phyloP scores from a whole-genome alignment of 2,113 vertebrate species.

The Nyctereutes procyonoides region DNA sequence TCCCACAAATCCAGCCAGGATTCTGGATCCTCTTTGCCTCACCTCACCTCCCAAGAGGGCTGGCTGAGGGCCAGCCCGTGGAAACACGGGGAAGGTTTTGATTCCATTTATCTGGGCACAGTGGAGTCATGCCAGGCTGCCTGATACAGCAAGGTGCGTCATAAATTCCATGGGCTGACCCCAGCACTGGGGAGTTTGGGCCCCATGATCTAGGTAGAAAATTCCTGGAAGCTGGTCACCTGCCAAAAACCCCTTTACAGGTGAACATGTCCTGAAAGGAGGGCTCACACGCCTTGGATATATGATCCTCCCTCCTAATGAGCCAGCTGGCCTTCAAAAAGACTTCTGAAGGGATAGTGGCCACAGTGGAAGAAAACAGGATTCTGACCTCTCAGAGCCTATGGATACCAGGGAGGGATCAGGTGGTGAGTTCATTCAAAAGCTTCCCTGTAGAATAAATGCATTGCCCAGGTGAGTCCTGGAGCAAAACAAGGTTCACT shows the following conservation, averaged over 20 bases:
- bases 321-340: neutral
- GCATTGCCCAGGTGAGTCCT: neutral
- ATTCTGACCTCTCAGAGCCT: constrained; percentile 45
- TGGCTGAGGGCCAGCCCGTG: neutral
- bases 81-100: neutral
- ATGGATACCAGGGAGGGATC: neutral
- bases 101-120: neutral
- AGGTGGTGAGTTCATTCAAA: constrained; percentile 69
- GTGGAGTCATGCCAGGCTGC: neutral
- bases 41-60: neutral
- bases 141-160: neutral
- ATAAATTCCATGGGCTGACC: neutral
- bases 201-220: neutral
- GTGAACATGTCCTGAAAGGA: neutral
- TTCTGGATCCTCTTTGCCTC: neutral
- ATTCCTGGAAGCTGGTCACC: constrained; percentile 43
- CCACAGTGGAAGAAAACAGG: constrained; percentile 33
- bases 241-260: constrained; percentile 26
- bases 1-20: neutral
- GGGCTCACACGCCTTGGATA: neutral
- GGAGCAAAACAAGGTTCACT: neutral
- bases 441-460: constrained; percentile 60
- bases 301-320: neutral
- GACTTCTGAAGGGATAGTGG: neutral
- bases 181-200: neutral